These are phyloP conservation scores for Pangasius mekongensis DNA, from an alignment of 2,797 vertebrate genomes.

Conservation along the genomic window DNA sequence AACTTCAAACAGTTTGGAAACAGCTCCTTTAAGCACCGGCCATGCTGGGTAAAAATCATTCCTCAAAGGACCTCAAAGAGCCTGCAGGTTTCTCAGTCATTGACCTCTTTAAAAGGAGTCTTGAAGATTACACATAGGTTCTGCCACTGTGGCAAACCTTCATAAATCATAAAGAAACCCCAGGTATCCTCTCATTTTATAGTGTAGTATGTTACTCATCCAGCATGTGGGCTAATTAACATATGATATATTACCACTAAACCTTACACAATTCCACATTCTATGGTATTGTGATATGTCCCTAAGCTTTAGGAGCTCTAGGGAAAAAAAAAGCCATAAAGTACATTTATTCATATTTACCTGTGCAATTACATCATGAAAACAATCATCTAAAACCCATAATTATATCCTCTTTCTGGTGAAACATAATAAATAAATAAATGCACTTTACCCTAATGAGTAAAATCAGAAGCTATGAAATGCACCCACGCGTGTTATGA, in stretches of 20 bases:
- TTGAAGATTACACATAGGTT: neutral
- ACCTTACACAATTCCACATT: neutral
- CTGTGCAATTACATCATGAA: neutral
- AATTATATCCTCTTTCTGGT: neutral
- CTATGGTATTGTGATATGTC: neutral
- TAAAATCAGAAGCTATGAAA: neutral
- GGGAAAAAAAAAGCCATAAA: neutral
- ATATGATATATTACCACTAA: neutral
- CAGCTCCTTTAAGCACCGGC: neutral
- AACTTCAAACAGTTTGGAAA: neutral
- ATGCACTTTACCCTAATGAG: conserved; percentile 8
- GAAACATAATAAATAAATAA: neutral
- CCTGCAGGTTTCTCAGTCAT: conserved; percentile 18
- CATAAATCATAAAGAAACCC: conserved; percentile 21
- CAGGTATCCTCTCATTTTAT: neutral
- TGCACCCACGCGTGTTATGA: neutral
- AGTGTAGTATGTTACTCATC: conserved; percentile 13
- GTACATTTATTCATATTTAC: neutral
- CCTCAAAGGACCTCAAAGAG: conserved; percentile 1
- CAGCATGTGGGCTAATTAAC: conserved; percentile 1
- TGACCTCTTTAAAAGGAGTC: conserved; percentile 16
- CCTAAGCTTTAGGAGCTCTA: neutral
- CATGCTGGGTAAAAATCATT: neutral
- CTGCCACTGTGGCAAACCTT: neutral
- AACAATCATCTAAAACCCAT: neutral